A percentile compares a stretch with the other conserved stretches of the same genome.
These are phyloP conservation scores for Nothura maculosa DNA, from an alignment of 2,797 vertebrate genomes.

Conservation along the genomic window DNA sequence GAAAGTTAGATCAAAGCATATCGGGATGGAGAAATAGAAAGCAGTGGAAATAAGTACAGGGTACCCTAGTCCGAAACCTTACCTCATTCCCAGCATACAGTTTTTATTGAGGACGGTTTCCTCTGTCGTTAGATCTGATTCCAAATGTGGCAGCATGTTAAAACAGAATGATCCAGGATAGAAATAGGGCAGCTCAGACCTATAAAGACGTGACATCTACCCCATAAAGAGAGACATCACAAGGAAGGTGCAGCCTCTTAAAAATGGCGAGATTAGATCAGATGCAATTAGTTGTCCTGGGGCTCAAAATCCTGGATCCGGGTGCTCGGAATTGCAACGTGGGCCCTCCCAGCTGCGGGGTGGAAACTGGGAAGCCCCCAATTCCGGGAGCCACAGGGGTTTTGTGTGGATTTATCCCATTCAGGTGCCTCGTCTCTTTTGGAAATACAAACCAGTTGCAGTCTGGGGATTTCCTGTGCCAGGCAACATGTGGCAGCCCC, in stretches of 20 bases:
- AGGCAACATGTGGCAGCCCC: not conserved
- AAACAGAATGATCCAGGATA: not conserved
- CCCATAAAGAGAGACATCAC: not conserved
- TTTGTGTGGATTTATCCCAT: not conserved
- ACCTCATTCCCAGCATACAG: not conserved
- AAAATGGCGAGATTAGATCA: not conserved
- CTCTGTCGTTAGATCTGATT: not conserved
- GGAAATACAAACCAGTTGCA: not conserved
- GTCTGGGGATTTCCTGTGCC: not conserved
- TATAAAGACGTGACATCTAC: not conserved
- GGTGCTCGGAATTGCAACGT: not conserved
- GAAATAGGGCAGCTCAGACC: not conserved
- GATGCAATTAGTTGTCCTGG: not conserved
- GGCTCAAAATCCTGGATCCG: slow-evolving; percentile 29
- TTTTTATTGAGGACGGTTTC: not conserved
- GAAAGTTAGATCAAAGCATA: not conserved
- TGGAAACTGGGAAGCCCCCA: not conserved
- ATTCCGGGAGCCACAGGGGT: not conserved
- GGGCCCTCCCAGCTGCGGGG: not conserved
- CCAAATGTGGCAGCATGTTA: not conserved
- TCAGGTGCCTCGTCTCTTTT: not conserved
- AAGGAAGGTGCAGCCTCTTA: slow-evolving; percentile 5
- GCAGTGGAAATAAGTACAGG: not conserved
- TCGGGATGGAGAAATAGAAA: not conserved
- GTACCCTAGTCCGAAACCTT: not conserved